A percentile compares a stretch with the other conserved stretches of the same genome.
Conservation (phyloP, 2,113 vertebrate species). For the Asarcornis scutulata region DNA sequence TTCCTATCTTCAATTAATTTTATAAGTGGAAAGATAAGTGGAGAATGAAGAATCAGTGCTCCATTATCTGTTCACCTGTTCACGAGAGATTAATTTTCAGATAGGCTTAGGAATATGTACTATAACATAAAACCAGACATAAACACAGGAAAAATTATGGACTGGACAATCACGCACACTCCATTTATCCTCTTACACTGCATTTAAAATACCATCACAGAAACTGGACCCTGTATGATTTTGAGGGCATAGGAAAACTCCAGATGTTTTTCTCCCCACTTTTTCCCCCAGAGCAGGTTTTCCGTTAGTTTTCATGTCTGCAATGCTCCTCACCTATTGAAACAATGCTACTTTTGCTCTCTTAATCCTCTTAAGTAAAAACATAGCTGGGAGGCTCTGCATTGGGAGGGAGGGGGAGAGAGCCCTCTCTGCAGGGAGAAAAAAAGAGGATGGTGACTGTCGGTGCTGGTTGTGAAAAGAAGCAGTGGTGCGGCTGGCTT, state of each 20-base stretch:
- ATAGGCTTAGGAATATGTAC: conserved; percentile 12
- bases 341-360: neutral
- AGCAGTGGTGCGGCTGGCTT: neutral
- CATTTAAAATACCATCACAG: neutral
- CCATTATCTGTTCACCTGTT: conserved; percentile 42
- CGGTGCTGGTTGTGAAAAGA: neutral
- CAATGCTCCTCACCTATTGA: neutral
- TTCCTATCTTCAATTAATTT: neutral
- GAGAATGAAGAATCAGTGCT: neutral
- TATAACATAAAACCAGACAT: conserved; percentile 21
- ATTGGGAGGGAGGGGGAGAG: neutral
- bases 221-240: neutral
- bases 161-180: neutral
- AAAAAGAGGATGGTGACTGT: neutral
- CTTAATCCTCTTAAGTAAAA: neutral
- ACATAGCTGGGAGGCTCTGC: neutral
- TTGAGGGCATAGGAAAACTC: neutral
- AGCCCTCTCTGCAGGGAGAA: neutral
- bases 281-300: neutral
- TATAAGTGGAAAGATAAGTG: neutral
- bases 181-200: conserved; percentile 2
- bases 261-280: neutral
- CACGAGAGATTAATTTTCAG: conserved; percentile 28
- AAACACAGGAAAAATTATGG: conserved; percentile 26
- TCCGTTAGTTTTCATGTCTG: neutral